Conservation (phyloP, 2,113 vertebrate species). For the Plotosus lineatus region DNA sequence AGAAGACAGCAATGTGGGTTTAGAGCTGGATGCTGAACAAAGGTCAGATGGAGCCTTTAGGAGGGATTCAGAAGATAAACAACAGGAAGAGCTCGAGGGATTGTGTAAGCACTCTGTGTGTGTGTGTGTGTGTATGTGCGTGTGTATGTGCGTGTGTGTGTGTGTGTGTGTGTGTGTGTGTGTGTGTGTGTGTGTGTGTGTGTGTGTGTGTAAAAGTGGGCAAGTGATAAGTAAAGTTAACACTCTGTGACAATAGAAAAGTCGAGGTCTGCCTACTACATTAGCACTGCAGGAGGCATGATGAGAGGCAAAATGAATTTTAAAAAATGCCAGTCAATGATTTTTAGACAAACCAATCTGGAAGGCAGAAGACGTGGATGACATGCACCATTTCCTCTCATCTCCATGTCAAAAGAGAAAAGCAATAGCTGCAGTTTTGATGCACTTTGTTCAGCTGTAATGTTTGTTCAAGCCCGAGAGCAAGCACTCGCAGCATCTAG, state of each 20-base stretch:
- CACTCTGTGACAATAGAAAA: slow-evolving; percentile 40
- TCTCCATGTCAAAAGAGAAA: slow-evolving; percentile 16
- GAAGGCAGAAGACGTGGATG: slow-evolving; percentile 16
- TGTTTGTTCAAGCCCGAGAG: slow-evolving; percentile 25
- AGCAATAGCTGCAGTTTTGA: slow-evolving; percentile 23
- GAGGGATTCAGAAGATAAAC: slow-evolving; percentile 33
- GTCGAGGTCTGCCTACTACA: slow-evolving; percentile 25
- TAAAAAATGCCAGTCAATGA: slow-evolving; percentile 1
- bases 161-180: slow-evolving; percentile 39
- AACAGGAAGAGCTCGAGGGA: slow-evolving; percentile 31
- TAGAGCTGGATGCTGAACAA: slow-evolving; percentile 33
- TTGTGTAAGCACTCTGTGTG: slow-evolving; percentile 42
- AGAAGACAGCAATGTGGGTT: slow-evolving; percentile 31
- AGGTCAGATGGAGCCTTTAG: slow-evolving; percentile 51
- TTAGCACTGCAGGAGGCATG: background rate
- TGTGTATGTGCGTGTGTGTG: slow-evolving; percentile 26
- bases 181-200: slow-evolving; percentile 38
- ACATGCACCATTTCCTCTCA: slow-evolving; percentile 28
- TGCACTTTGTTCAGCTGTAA: slow-evolving; percentile 26
- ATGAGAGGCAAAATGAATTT: background rate
- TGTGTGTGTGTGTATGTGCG: slow-evolving; percentile 43
- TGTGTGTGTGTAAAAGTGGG: background rate
- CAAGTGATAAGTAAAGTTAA: slow-evolving; percentile 19
- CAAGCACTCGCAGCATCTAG: slow-evolving; percentile 3
- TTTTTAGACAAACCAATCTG: slow-evolving; percentile 33